A percentile compares a stretch with the other conserved stretches of the same genome.
These are phyloP conservation scores for Chitala chitala DNA, from an alignment of 2,113 vertebrate species.

Conservation along the genomic window DNA sequence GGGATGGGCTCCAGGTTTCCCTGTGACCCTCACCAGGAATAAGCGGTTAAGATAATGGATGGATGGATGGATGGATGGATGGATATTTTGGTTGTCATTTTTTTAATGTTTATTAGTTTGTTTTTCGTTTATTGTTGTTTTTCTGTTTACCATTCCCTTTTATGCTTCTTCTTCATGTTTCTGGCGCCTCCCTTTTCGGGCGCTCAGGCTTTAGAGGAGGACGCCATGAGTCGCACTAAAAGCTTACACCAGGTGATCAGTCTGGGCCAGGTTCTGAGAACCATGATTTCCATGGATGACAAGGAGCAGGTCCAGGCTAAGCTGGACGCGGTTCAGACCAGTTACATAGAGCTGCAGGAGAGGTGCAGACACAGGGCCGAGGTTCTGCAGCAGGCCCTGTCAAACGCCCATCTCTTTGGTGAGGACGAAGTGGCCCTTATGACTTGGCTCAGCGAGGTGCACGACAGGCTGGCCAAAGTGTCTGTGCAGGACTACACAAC, in stretches of 20 bases:
- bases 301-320: conserved; percentile 88
- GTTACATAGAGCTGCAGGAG: conserved; percentile 88
- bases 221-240: conserved; percentile 81
- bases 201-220: conserved; percentile 83
- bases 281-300: conserved; percentile 86
- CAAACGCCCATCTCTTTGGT: conserved; percentile 91
- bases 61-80: too few species aligned
- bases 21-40: too few species aligned
- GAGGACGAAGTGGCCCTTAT: conserved; percentile 93
- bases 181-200: conserved; percentile 34
- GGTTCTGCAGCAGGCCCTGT: conserved; percentile 84
- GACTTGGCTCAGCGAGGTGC: conserved; percentile 90
- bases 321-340: conserved; percentile 77
- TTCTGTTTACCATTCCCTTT: too few species aligned
- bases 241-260: conserved; percentile 84
- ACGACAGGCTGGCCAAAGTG: conserved; percentile 72
- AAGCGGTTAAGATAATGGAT: too few species aligned
- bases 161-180: conserved; percentile 37
- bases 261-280: conserved; percentile 82
- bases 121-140: conserved; percentile 36
- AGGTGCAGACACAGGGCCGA: conserved; percentile 78
- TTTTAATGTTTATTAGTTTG: conserved; percentile 31
- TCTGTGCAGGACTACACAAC: conserved; percentile 75
- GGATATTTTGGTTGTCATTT: too few species aligned
- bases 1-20: too few species aligned